phyloP scores from a whole-genome alignment of 2,888 invertebrate species.

The Dasypolia templi region DNA sequence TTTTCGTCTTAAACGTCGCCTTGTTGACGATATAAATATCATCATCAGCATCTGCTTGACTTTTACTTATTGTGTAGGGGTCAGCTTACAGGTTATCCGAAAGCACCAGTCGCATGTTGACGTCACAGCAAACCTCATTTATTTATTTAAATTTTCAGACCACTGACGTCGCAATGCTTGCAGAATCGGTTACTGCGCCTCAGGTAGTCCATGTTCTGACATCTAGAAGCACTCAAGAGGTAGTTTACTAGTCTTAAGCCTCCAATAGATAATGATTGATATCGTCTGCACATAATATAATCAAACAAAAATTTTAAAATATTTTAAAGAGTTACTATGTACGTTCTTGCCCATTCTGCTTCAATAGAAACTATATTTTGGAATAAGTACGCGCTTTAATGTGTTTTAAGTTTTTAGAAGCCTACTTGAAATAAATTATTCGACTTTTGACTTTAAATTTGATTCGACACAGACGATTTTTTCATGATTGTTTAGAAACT shows the following conservation, averaged over 20 bases:
- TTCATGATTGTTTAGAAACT: no score
- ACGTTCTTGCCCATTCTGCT: not conserved
- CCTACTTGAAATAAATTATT: not conserved
- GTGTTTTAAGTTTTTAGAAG: not conserved
- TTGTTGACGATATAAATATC: not conserved
- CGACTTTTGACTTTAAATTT: not conserved
- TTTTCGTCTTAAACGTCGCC: not conserved
- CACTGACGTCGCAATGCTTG: slow-evolving; percentile 47
- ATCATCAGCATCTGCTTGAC: not conserved
- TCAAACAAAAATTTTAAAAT: not conserved
- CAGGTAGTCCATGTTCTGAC: slow-evolving; percentile 54
- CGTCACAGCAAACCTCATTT: not conserved
- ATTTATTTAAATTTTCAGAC: slow-evolving; percentile 21
- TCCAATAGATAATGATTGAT: not conserved
- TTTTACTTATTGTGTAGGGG: no score
- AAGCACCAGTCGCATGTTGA: not conserved
- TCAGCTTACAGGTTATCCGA: no score
- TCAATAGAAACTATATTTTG: not conserved
- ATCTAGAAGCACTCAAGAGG: slow-evolving; percentile 57
- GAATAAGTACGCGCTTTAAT: no score
- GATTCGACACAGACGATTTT: not conserved
- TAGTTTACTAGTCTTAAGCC: no score
- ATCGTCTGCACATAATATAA: not conserved
- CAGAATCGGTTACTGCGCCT: slow-evolving; percentile 58
- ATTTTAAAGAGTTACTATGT: not conserved